Evolutionary conservation across 2,113 vertebrate species (phyloP), one percentile per base, ranked within the genome.

Genomic region (Eubucco bourcierii): DNA sequence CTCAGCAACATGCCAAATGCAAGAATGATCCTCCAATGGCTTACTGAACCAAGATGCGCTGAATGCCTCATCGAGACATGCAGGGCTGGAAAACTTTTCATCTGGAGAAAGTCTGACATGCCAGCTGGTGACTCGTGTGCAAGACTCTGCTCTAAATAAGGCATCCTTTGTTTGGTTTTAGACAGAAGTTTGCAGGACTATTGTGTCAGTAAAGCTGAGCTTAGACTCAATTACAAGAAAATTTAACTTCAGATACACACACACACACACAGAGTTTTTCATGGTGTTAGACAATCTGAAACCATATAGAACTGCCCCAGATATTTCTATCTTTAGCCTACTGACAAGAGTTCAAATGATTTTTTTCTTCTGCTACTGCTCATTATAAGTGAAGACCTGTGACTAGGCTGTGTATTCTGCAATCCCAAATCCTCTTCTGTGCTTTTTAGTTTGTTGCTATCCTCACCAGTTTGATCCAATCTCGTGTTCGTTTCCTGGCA

Each of bases 261-360:
- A 70, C 15, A 19, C 18, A 9, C 37, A 58, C 19, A 44, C 39
- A 76, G 7, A 27, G 44, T 6, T 10, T 87, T 84, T 91, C 83
- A 10, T 79, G 33, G 64, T 74, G 39, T 63, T 2, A 87, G 87
- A 39, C n/a, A 78, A 44, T 71, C 56, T 74, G 65, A 89, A 84
- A 73, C 52, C 46, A 21, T 41, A 31, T 4, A 70, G 67, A 87
- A 87, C 81, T 91, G 72, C 41, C 75, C 78, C 78, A 53, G 10
- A 56, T 84, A 87, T 67, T 90, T 96, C 81, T 88, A 58, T 82
- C 67, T 94, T 75, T 52, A 94, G 60, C 71, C 52, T 52, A 39
- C 67, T 85, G 68, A 91, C 47, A 75, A 6, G n/a, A 79, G 74
- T 88, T 91, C 46, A 90, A 28, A 33, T 70, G 15, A 31, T 50